A percentile compares a stretch with the other conserved stretches of the same genome.
phyloP scores from a whole-genome alignment of 1,140 invertebrate genomes.

The Carposina sasakii region DNA sequence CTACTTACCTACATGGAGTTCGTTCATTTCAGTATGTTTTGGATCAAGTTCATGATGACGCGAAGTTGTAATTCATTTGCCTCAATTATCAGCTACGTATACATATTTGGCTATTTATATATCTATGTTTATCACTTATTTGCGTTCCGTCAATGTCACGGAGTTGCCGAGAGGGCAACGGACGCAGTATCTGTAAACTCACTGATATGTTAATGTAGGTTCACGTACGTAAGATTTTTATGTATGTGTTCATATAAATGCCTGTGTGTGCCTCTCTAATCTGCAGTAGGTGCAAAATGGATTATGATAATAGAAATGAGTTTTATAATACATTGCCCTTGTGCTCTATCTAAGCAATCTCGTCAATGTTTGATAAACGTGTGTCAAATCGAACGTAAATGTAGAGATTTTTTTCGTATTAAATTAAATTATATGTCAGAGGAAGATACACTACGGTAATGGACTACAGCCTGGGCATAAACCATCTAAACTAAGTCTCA shows the following conservation, averaged over 20 bases:
- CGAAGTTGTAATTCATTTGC: too few relatives aligned
- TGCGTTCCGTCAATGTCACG: slow-evolving; percentile 67
- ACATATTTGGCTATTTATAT: slow-evolving; percentile 32
- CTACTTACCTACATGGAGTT: too few relatives aligned
- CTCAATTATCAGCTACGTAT: too few relatives aligned
- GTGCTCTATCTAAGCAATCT: slow-evolving; percentile 38
- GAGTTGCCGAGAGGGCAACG: slow-evolving; percentile 65
- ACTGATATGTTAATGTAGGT: slow-evolving; percentile 30
- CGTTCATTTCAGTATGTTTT: too few relatives aligned
- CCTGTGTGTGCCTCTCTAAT: not conserved
- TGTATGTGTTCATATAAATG: slow-evolving; percentile 24
- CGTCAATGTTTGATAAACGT: too few relatives aligned
- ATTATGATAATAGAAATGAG: slow-evolving; percentile 59
- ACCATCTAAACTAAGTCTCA: too few relatives aligned
- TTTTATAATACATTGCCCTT: slow-evolving; percentile 66
- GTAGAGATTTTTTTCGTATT: too few relatives aligned
- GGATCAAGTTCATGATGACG: too few relatives aligned
- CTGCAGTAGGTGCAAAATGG: slow-evolving; percentile 33
- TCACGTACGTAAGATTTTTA: slow-evolving; percentile 15
- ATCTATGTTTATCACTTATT: slow-evolving; percentile 60
- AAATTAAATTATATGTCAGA: too few relatives aligned
- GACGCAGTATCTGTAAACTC: slow-evolving; percentile 56
- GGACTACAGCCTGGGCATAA: too few relatives aligned
- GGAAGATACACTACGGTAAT: too few relatives aligned
- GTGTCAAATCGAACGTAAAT: too few relatives aligned